Base-by-base conservation (phyloP, 2,113 vertebrate genomes). In the Ploceus nigricollis region DNA sequence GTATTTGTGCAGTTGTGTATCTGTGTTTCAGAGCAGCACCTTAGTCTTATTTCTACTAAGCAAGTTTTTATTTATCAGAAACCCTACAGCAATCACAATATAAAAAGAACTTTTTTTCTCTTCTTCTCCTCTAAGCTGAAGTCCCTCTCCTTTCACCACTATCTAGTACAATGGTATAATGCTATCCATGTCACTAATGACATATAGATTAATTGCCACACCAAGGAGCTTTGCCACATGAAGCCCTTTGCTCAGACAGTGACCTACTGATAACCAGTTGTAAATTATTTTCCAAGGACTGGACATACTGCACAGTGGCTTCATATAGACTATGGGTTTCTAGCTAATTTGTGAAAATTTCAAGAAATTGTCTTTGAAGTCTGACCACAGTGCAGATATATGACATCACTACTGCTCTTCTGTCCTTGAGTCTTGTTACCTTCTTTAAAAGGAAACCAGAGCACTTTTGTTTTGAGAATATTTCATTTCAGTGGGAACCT, bases 191-290 rank as follows among this genome's bases (percentile, higher is more conserved):
- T 61, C 28, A 69, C 30, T 75, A 53, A 78, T 14, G 23, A 82
- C 51, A 73, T 21, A 57, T 3, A 31, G 10, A 53, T 31, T 24
- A 69, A 4, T 25, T 65, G 54, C 17, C 23, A n/a, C 23, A 64
- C 7, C n/a, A 60, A 53, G 15, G 40, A 61, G 24, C 9, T 69
- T 15, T 37, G 23, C 23, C 24, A 37, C n/a, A 27, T 24, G 16
- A 60, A 60, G 57, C 12, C 50, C 80, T 58, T 65, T 0, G 0
- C 22, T 44, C 25, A 24, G 22, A 51, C 19, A 68, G n/a, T 1
- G 7, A 56, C 30, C 10, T 17, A 33, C 27, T 5, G 4, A 64
- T 5, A 88, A 76, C 21, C 23, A 58, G 18, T 13, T 61, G 24
- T 28, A 69, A 64, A 81, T 10, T 0, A 21, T 65, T 69, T 65